Base-by-base conservation (phyloP, 2,113 vertebrate genomes). In the Asarcornis scutulata region DNA sequence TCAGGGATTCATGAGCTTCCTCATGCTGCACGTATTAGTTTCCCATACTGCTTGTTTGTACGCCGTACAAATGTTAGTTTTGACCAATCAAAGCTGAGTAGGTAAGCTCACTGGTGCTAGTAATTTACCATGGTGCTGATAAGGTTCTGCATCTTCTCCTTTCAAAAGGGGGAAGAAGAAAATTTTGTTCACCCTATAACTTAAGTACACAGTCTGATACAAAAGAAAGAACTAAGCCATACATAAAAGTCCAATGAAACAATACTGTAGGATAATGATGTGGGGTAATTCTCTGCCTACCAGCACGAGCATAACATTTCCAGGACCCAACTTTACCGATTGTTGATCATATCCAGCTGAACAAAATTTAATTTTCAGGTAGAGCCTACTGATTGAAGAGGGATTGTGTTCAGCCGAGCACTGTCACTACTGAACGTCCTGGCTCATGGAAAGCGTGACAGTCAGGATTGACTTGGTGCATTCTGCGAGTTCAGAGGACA, bases 31-130 rank as follows among this genome's bases (percentile, higher is more conserved):
- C 66, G 7, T 64, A 4, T 46, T 73, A 6, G 67, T 58, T 84
- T 76, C 75, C 79, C 88, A 23, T 82, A 25, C 15, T 44, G 64
- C n/a, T 23, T 40, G 29, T 48, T 27, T 77, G 17, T 80, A 17
- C 77, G 63, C 76, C 38, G 7, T 58, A 29, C 60, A 52, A 64
- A 79, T 78, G 36, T n/a, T 91, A 26, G 6, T 84, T 77, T 80
- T 84, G 40, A 86, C 55, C 73, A 75, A 73, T 75, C 64, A 78
- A 71, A 93, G 46, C 42, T 29, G 38, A 86, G n/a, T 42, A 58
- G 44, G 56, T 89, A 56, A 66, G 50, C 81, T 69, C 48, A 58
- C 14, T 80, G 94, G 86, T 97, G 94, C 91, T 93, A 82, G 83
- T 59, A 59, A 71, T 11, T 67, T 89, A 10, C 3, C 40, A 5